These are phyloP conservation scores for Platycheirus rosarum DNA, from an alignment of 2,888 invertebrate genomes.

Conservation along the genomic window DNA sequence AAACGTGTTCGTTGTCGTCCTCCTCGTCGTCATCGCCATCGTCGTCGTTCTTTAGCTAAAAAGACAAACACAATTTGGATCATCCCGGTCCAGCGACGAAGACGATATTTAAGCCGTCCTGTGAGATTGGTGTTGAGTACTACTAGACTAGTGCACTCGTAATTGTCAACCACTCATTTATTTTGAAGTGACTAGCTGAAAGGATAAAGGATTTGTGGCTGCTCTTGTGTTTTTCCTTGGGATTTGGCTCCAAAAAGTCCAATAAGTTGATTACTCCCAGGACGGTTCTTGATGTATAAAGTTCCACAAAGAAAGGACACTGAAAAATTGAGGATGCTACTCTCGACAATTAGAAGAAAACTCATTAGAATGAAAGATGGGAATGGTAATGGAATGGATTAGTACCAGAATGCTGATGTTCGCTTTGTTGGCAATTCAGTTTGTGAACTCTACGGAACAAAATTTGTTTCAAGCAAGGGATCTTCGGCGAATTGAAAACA, in stretches of 20 bases:
- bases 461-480: too few relatives aligned
- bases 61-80: constrained; percentile 32
- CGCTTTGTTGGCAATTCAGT: constrained; percentile 19
- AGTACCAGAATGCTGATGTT: constrained; percentile 14
- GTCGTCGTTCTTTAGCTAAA: not conserved
- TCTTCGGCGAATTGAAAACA: too few relatives aligned
- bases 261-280: constrained; percentile 32
- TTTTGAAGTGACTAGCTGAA: constrained; percentile 53
- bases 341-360: constrained; percentile 57
- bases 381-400: constrained; percentile 28
- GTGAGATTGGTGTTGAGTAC: constrained; percentile 34
- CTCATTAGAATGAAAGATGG: constrained; percentile 62
- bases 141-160: constrained; percentile 44
- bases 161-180: constrained; percentile 68
- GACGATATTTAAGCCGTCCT: constrained; percentile 1
- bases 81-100: not conserved
- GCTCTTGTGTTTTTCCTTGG: constrained; percentile 16
- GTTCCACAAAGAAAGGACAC: constrained; percentile 23
- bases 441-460: constrained; percentile 14
- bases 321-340: constrained; percentile 46
- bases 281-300: constrained; percentile 7
- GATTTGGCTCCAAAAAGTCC: constrained; percentile 34
- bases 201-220: constrained; percentile 52
- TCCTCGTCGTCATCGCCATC: not conserved
- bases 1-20: constrained; percentile 5